phyloP scores from a whole-genome alignment of 2,113 vertebrate genomes.

The Poecilia latipinna region DNA sequence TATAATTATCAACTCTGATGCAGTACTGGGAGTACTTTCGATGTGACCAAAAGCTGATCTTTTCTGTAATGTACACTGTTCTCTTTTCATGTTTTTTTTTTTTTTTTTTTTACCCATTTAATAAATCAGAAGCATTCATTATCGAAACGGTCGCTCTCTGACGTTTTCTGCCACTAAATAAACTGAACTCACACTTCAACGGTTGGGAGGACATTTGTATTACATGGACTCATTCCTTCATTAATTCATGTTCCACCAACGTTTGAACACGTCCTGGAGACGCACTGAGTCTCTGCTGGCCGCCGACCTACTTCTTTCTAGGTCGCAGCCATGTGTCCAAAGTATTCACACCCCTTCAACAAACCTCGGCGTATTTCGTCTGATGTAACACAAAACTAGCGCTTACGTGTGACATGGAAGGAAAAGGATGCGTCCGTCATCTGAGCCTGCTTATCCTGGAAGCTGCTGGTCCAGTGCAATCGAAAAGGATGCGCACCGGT shows the following conservation, averaged over 20 bases:
- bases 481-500: no score
- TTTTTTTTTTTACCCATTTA: conserved; percentile 67
- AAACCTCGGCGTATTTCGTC: not conserved
- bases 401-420: no score
- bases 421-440: no score
- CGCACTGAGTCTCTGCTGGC: conserved; percentile 15
- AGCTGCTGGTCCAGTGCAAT: no score
- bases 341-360: no score
- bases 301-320: conserved; percentile 63
- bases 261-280: conserved; percentile 22
- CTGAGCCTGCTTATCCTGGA: no score
- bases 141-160: conserved; percentile 60
- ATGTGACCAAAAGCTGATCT: conserved; percentile 57
- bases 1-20: conserved; percentile 37
- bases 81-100: conserved; percentile 52
- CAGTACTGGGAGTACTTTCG: conserved; percentile 62
- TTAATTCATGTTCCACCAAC: not conserved
- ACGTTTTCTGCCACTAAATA: not conserved
- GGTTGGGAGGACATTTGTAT: conserved; percentile 1
- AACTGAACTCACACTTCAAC: conserved; percentile 5
- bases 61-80: conserved; percentile 68
- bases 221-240: not conserved
- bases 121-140: conserved; percentile 64
- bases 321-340: conserved; percentile 22
- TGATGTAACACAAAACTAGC: not conserved